Conservation (phyloP, 2,113 vertebrate species). For the Apaloderma vittatum region DNA sequence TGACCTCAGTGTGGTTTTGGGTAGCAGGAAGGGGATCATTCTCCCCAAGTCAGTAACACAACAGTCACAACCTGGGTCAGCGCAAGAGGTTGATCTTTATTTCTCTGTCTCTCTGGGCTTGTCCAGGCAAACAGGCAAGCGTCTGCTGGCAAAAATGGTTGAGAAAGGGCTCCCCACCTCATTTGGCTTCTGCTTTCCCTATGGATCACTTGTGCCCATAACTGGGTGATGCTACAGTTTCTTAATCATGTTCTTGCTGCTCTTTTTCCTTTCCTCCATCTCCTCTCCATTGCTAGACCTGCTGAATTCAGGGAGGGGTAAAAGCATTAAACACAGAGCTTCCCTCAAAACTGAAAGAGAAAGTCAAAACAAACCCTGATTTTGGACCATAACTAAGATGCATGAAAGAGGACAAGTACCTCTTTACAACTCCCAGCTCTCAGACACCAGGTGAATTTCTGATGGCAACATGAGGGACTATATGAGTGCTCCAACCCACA, state of each 20-base stretch:
- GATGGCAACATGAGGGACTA: background rate
- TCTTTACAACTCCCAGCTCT: background rate
- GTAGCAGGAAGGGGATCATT: background rate
- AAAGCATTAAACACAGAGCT: background rate
- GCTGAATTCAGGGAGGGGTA: background rate
- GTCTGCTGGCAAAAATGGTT: background rate
- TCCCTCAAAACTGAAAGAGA: background rate
- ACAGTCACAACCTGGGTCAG: constrained; percentile 2
- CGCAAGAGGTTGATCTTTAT: background rate
- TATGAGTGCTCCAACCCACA: background rate
- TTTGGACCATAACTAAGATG: background rate
- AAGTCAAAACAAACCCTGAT: background rate
- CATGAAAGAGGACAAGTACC: background rate
- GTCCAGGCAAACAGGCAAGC: constrained; percentile 47
- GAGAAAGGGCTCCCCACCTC: background rate
- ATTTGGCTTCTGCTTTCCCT: background rate
- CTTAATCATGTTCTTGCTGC: background rate
- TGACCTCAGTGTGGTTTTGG: constrained; percentile 67
- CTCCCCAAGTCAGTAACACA: constrained; percentile 35
- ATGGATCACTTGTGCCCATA: background rate
- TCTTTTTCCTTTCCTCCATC: background rate
- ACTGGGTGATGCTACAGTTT: background rate
- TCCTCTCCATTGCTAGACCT: background rate
- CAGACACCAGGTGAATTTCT: background rate
- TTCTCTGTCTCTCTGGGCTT: constrained; percentile 50